A percentile compares a stretch with the other conserved stretches of the same genome.
These are phyloP conservation scores for Mesoclemmys tuberculata DNA, from an alignment of 2,113 vertebrate species.

Conservation along the genomic window DNA sequence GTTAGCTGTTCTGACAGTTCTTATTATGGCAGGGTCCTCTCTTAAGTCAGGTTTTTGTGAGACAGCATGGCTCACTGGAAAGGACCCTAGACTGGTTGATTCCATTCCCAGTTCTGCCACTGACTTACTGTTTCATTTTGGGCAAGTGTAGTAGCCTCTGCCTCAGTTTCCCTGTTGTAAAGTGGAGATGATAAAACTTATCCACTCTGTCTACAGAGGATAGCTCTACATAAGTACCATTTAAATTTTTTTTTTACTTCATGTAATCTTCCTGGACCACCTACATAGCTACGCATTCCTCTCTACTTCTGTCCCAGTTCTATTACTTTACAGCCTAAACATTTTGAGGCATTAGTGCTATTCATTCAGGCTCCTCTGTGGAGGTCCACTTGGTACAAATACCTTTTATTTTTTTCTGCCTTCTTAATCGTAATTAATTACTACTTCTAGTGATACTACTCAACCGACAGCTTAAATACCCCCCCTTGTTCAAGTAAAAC, in stretches of 20 bases:
- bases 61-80: neutral
- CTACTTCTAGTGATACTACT: neutral
- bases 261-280: neutral
- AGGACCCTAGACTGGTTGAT: neutral
- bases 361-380: neutral
- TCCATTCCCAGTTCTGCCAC: neutral
- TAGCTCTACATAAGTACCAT: neutral
- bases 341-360: neutral
- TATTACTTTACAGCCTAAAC: neutral
- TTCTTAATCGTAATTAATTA: neutral
- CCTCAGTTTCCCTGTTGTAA: neutral
- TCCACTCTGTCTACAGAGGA: neutral
- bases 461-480: slow-evolving; percentile 5
- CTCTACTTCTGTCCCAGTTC: neutral
- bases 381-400: neutral
- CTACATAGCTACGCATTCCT: slow-evolving; percentile 22
- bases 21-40: neutral
- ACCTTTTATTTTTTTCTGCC: neutral
- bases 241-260: neutral
- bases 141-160: neutral
- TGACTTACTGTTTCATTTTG: neutral
- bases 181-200: neutral
- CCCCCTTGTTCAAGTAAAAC: neutral
- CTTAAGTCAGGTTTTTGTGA: neutral
- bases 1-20: neutral